Evolutionary conservation across 2,113 vertebrate species (phyloP).

Genomic region (Stegostoma tigrinum): DNA sequence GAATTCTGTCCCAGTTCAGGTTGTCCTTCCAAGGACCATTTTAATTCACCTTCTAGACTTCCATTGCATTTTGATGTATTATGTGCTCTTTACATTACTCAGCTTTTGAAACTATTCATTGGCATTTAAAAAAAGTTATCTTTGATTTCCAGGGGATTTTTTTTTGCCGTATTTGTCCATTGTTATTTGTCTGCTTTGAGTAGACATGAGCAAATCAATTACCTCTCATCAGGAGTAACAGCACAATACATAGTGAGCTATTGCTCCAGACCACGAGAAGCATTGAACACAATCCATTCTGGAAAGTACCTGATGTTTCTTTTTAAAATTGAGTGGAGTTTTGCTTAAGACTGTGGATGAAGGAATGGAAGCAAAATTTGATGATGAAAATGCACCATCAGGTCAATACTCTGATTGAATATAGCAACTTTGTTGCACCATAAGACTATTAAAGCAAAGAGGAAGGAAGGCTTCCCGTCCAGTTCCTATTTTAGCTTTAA

Average conservation of each 20-base stretch:
- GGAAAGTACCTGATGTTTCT: neutral
- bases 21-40: neutral
- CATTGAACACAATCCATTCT: neutral
- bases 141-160: neutral
- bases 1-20: neutral
- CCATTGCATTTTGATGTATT: neutral
- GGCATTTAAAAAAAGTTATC: neutral
- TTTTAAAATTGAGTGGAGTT: too few species aligned
- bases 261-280: neutral
- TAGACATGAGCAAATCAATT: neutral
- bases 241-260: neutral
- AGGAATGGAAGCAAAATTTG: neutral
- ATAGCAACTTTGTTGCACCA: constrained; percentile 24
- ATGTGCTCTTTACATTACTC: neutral
- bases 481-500: constrained; percentile 33
- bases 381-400: constrained; percentile 14
- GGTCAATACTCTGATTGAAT: constrained; percentile 23
- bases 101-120: neutral
- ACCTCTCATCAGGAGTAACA: neutral
- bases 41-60: neutral
- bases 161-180: neutral
- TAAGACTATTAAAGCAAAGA: constrained; percentile 30
- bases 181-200: neutral
- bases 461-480: constrained; percentile 14
- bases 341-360: neutral